Base-by-base conservation (phyloP, 2,888 invertebrate species). In the Catocala fraxini region DNA sequence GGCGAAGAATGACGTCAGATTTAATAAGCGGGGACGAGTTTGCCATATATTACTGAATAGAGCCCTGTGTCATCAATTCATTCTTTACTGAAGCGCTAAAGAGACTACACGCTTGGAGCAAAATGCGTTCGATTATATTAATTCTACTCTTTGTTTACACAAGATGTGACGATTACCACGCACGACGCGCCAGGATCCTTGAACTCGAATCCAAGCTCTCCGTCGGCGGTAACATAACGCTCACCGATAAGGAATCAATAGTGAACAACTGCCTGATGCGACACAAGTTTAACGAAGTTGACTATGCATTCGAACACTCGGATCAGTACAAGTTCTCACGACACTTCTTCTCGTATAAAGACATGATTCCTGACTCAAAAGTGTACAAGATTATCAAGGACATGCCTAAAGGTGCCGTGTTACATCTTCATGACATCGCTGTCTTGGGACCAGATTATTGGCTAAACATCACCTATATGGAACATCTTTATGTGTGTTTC, bases 341-440 rank as follows among this genome's bases (percentile, higher is more conserved):
- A 34, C 97, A 97, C 81, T 96, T 96, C 75, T 96, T 97, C 79
- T 82, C 90, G 0, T 95, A 95, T 4, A 95, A 95, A 76, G 79
- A 93, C 0, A 83, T 90, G n/a, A 96, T 97, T 48, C 90, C 94
- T 6, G 73, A 90, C 0, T 97, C 97, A 0, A 91, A 95, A 65
- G 95, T 97, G 0, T 97, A 96, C 79, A 86, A 95, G 71, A 92
- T 97, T 6, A 95, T 98, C 10, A 91, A 95, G 65, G 87, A 87
- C 42, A 95, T 98, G 94, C 98, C 98, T 0, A 98, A 98, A 89
- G 98, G 97, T 4, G 96, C 95, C 0, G 95, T 96, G 0, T 85
- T 97, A 10, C 97, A 97, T 82, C 92, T 95, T 0, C 97, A 97
- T 79, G 95, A 97, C 69, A 95, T 96, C 61, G 96, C 96, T 0